A percentile compares a stretch with the other conserved stretches of the same genome.
Evolutionary conservation across 1,140 invertebrate species (phyloP).

Genomic region (Andrena cerasifolii): DNA sequence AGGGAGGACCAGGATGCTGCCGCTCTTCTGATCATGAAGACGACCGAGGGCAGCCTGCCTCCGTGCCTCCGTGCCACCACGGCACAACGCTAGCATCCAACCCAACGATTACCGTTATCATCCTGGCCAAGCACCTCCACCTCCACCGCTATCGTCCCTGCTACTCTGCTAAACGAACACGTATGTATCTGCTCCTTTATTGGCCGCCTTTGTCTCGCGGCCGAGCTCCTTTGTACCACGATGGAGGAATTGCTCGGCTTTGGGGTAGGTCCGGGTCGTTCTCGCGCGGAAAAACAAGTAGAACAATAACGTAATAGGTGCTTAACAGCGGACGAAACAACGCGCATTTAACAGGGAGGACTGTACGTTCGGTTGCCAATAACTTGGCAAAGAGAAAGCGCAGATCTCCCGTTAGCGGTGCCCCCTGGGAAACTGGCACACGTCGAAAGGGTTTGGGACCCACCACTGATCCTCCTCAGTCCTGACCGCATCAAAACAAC

Average conservation of each 20-base stretch:
- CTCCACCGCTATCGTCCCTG: constrained; percentile 10
- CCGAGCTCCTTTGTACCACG: not conserved
- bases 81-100: no score
- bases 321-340: no score
- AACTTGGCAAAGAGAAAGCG: constrained; percentile 17
- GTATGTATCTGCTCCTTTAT: not conserved
- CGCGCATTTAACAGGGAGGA: no score
- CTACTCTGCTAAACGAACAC: constrained; percentile 3
- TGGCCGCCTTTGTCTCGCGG: not conserved
- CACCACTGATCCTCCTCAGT: constrained; percentile 15
- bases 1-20: constrained; percentile 76
- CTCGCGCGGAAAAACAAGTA: not conserved
- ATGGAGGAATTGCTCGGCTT: no score
- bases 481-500: constrained; percentile 55
- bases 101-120: constrained; percentile 77
- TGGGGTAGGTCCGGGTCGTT: not conserved
- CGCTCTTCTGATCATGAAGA: constrained; percentile 71
- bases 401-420: not conserved
- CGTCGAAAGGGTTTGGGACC: constrained; percentile 6
- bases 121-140: constrained; percentile 35
- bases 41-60: constrained; percentile 68
- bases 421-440: constrained; percentile 6
- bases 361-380: not conserved
- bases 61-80: no score
- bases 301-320: not conserved